Evolutionary conservation across 92 coral and sea anemone species (phyloP).

Genomic region (Epizoanthus ramosus): DNA sequence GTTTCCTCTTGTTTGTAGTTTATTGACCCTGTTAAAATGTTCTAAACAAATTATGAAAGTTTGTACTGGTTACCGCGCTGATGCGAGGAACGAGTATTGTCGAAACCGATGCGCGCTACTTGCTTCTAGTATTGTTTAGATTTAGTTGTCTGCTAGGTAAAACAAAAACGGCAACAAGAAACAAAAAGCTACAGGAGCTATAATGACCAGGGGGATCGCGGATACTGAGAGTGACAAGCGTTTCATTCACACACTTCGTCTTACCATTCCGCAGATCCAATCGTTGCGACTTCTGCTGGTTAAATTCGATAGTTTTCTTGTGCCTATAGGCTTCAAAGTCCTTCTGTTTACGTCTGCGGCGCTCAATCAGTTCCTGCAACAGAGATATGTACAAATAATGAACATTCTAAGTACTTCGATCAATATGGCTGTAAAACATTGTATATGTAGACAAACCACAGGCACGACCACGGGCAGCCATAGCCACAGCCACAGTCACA

Average conservation of each 20-base stretch:
- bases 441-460: too few relatives aligned
- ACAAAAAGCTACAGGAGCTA: background rate
- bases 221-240: background rate
- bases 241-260: background rate
- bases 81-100: too few relatives aligned
- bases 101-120: too few relatives aligned
- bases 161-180: too few relatives aligned
- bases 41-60: background rate
- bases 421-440: background rate
- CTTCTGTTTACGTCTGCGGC: constrained; percentile 92
- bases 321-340: constrained; percentile 94
- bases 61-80: too few relatives aligned
- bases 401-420: background rate
- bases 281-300: constrained; percentile 80
- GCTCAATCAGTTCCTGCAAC: constrained; percentile 92
- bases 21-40: background rate
- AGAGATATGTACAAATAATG: background rate
- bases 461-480: too few relatives aligned
- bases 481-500: too few relatives aligned
- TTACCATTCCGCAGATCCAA: constrained; percentile 90
- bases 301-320: constrained; percentile 81
- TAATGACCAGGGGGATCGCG: background rate
- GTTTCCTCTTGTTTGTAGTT: too few relatives aligned
- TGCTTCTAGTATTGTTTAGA: too few relatives aligned
- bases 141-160: background rate